Conservation (phyloP, 2,888 invertebrate genomes). For the Pycnomerus fuliginosus region DNA sequence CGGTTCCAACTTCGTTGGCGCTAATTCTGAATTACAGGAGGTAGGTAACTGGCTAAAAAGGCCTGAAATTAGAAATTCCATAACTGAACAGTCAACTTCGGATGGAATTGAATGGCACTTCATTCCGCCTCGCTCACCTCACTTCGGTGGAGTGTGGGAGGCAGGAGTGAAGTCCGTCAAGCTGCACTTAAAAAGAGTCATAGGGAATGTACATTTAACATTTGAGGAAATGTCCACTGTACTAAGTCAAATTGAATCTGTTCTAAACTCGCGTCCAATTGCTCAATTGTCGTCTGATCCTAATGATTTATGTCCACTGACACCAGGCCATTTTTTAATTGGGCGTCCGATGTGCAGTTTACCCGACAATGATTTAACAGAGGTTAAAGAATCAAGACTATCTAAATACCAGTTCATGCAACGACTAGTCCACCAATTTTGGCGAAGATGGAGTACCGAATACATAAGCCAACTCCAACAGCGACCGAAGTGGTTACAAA, state of each 20-base stretch:
- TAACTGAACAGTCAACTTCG: not conserved
- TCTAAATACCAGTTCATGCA: too few species aligned
- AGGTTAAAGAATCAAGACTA: too few species aligned
- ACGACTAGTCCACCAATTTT: slow-evolving; percentile 30
- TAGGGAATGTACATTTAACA: not conserved
- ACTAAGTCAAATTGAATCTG: not conserved
- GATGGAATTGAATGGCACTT: not conserved
- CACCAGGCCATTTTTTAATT: not conserved
- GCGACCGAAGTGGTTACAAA: not conserved
- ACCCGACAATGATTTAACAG: too few species aligned
- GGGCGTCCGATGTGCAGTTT: not conserved
- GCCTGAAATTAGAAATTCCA: not conserved
- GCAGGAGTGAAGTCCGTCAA: not conserved
- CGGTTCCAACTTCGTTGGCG: not conserved
- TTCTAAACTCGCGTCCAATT: not conserved
- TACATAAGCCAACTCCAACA: slow-evolving; percentile 13
- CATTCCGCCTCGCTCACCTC: slow-evolving; percentile 2
- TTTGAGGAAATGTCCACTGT: not conserved
- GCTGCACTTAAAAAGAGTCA: not conserved
- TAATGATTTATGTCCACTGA: not conserved
- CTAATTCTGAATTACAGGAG: not conserved
- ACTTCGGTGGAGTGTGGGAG: slow-evolving; percentile 3
- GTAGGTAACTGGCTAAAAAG: not conserved
- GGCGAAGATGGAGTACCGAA: slow-evolving; percentile 27
- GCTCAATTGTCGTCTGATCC: not conserved